phyloP scores from a whole-genome alignment of 2,888 invertebrate species.

The Euplexia lucipara region DNA sequence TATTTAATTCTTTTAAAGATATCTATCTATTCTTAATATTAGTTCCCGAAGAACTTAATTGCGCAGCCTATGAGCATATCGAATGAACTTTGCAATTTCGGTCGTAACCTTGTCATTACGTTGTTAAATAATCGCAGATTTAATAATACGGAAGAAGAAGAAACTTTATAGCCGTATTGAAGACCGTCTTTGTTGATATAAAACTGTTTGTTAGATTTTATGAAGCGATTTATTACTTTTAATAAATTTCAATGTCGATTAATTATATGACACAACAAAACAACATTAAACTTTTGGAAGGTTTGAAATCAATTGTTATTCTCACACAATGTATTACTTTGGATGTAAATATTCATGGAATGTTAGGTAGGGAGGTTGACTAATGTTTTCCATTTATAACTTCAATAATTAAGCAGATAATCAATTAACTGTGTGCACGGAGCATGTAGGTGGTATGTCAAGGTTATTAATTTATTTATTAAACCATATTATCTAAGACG shows the following conservation, averaged over 20 bases:
- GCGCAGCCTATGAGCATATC: slow-evolving; percentile 7
- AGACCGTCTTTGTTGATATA: slow-evolving; percentile 22
- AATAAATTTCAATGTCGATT: slow-evolving; percentile 47
- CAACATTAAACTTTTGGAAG: slow-evolving; percentile 10
- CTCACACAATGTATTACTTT: slow-evolving; percentile 26
- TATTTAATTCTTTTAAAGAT: slow-evolving; percentile 35
- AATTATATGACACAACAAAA: slow-evolving; percentile 29
- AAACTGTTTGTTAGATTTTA: slow-evolving; percentile 7
- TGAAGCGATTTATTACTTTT: slow-evolving; percentile 33
- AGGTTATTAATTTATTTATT: slow-evolving; percentile 64
- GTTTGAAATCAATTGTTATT: slow-evolving; percentile 32
- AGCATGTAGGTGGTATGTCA: slow-evolving; percentile 55
- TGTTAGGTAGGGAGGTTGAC: slow-evolving; percentile 39
- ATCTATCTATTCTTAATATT: slow-evolving; percentile 22
- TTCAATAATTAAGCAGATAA: slow-evolving; percentile 53
- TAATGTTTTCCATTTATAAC: slow-evolving; percentile 49
- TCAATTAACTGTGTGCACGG: slow-evolving; percentile 51
- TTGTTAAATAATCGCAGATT: slow-evolving; percentile 24
- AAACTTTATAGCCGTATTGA: slow-evolving; percentile 8
- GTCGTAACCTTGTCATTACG: slow-evolving; percentile 42
- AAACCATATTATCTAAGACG: slow-evolving; percentile 59
- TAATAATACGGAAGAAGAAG: slow-evolving; percentile 45
- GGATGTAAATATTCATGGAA: slow-evolving; percentile 37
- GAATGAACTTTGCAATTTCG: slow-evolving; percentile 40
- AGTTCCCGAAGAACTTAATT: slow-evolving; percentile 12